Percentiles rank a stretch among this genome's conserved stretches.
Evolutionary conservation across 2,113 vertebrate species (phyloP).

Genomic region (Pampusana beccarii): DNA sequence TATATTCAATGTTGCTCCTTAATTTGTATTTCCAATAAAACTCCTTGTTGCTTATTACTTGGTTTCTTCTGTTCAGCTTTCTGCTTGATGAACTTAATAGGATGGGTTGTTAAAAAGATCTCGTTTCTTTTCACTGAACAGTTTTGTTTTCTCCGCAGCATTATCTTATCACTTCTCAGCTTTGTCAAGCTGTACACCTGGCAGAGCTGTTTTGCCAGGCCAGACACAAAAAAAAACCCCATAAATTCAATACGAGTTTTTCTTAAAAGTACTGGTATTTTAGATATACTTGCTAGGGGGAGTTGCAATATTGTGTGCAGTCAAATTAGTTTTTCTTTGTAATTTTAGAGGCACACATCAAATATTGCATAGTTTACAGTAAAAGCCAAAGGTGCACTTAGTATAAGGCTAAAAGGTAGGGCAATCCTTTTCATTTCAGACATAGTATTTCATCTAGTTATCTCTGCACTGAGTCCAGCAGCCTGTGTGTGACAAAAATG

Average conservation of each 20-base stretch:
- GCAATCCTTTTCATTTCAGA: neutral
- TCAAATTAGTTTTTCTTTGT: neutral
- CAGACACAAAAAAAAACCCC: neutral
- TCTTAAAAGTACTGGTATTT: neutral
- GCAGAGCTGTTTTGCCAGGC: neutral
- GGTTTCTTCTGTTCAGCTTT: neutral
- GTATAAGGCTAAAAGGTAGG: neutral
- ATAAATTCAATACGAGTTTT: neutral
- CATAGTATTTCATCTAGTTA: neutral
- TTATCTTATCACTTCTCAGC: neutral
- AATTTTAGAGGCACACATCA: neutral
- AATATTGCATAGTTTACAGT: neutral
- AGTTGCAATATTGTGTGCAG: accelerated
- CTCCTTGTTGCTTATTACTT: neutral
- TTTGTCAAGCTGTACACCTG: neutral
- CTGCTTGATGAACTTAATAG: neutral
- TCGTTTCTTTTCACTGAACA: neutral
- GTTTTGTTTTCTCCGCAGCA: neutral
- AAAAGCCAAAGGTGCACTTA: neutral
- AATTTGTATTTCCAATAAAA: neutral
- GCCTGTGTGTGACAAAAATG: neutral
- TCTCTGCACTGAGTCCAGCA: neutral
- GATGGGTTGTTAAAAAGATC: neutral
- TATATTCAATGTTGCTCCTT: neutral
- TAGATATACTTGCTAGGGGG: neutral